Base-by-base conservation (phyloP, 2,888 invertebrate species). In the Machimus rusticus region DNA sequence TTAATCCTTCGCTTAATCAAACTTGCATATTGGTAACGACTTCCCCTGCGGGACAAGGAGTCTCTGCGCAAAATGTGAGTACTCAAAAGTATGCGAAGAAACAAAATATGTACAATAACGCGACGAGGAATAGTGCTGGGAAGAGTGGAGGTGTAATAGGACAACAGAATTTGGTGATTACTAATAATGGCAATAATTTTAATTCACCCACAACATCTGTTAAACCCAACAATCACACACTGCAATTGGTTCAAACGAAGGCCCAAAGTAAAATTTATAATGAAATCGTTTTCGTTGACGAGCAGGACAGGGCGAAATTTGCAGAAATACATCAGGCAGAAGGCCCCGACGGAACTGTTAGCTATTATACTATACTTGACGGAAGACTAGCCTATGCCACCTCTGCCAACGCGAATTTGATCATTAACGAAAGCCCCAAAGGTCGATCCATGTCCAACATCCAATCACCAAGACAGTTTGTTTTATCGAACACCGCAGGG, bases 211-310 rank as follows among this genome's bases (percentile, higher is more conserved):
- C 79, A 31, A 31, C 85, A 94, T 94, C 91, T 2, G 74, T 92
- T 93, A 43, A 93, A 94, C 86, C 74, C 14, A 86, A 86, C 34
- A 87, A 86, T 86, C 87, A 87, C 39, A 77, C 89, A 8, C 90
- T 91, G 76, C 93, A 93, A 90, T 92, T 92, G 88, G 94, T 96
- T 90, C 96, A 96, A 92, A 95, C 96, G 88, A 96, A 96, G 93
- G 95, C 96, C 89, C 96, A 96, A 93, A 94, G 95, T 90, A 96
- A 96, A 93, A 95, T 95, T 90, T 96, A 96, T 92, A 95, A 96
- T 87, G 96, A 96, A 90, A 90, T 96, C 89, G 93, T 93, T 88
- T 91, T 93, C 93, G 87, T 92, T 34, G 86, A 88, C 16, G 77
- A 86, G 23, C 76, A 79, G 9, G 91, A 92, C 16, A 46, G 81